Percentiles rank a stretch among this genome's conserved stretches.
Evolutionary conservation across 1,140 invertebrate species (phyloP).

Genomic region (Atta texana): DNA sequence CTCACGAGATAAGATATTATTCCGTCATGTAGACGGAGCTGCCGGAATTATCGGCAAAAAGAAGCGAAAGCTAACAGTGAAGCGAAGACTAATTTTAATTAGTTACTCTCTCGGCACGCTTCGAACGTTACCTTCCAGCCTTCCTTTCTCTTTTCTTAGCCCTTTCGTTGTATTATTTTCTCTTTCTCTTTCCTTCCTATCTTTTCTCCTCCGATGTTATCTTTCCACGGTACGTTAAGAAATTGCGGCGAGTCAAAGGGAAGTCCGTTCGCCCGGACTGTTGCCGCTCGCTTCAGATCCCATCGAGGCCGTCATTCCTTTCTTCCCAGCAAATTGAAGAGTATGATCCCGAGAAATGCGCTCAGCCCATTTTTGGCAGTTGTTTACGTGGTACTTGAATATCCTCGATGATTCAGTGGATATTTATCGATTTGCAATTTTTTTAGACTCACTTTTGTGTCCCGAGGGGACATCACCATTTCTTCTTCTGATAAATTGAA

Average conservation of each 20-base stretch:
- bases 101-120: conserved; percentile 63
- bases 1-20: conserved; percentile 47
- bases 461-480: background rate
- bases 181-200: conserved; percentile 15
- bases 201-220: conserved; percentile 60
- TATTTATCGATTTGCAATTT: conserved; percentile 32
- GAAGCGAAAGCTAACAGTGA: conserved; percentile 55
- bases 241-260: conserved; percentile 71
- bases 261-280: conserved; percentile 27
- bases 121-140: conserved; percentile 29
- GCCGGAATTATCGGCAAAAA: conserved; percentile 52
- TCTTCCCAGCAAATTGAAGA: conserved; percentile 56
- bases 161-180: conserved; percentile 58
- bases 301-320: conserved; percentile 33
- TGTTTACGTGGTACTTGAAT: conserved; percentile 39
- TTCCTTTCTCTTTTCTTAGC: conserved; percentile 36
- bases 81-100: conserved; percentile 71
- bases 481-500: conserved; percentile 52
- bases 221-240: conserved; percentile 69
- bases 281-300: conserved; percentile 40
- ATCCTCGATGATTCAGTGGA: background rate
- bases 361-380: conserved; percentile 43
- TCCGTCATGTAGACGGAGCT: conserved; percentile 17
- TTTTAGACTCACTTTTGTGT: conserved; percentile 8
- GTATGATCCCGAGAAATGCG: conserved; percentile 49